A percentile compares a stretch with the other conserved stretches of the same genome.
phyloP scores from a whole-genome alignment of 2,888 invertebrate genomes.

The Drosophila cognata region DNA sequence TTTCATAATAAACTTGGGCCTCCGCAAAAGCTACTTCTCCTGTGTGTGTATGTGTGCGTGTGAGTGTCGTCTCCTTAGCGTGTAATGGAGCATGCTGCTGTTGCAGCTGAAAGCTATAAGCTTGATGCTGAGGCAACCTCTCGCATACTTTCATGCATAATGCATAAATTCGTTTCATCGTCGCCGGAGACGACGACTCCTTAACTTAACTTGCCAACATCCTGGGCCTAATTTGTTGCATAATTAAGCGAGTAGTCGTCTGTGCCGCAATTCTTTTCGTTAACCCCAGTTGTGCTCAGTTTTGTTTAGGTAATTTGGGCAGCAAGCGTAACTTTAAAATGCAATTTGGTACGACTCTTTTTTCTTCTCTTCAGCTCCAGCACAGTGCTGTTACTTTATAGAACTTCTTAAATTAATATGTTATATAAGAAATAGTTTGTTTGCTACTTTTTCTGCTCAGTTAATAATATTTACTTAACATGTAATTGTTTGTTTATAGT shows the following conservation, averaged over 20 bases:
- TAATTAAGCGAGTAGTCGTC: constrained; percentile 75
- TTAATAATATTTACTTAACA: no score
- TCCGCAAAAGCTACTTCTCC: constrained; percentile 21
- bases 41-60: constrained; percentile 25
- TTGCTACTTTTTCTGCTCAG: neutral
- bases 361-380: neutral
- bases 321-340: constrained; percentile 22
- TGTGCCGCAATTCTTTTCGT: constrained; percentile 42
- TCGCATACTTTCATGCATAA: constrained; percentile 71
- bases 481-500: no score
- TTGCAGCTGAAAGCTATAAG: constrained; percentile 48
- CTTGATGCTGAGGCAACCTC: constrained; percentile 43
- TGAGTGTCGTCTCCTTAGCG: constrained; percentile 61
- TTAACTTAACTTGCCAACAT: constrained; percentile 41
- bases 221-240: constrained; percentile 79
- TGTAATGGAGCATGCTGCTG: constrained; percentile 72
- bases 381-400: neutral
- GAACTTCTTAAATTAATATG: neutral
- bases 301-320: constrained; percentile 50
- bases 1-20: constrained; percentile 73
- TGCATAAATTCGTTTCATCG: constrained; percentile 77
- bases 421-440: neutral
- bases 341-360: constrained; percentile 20
- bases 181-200: constrained; percentile 38
- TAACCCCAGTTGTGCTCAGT: constrained; percentile 20